These are phyloP conservation scores for Porites evermanni DNA, from an alignment of 92 coral and sea anemone genomes.

Conservation along the genomic window DNA sequence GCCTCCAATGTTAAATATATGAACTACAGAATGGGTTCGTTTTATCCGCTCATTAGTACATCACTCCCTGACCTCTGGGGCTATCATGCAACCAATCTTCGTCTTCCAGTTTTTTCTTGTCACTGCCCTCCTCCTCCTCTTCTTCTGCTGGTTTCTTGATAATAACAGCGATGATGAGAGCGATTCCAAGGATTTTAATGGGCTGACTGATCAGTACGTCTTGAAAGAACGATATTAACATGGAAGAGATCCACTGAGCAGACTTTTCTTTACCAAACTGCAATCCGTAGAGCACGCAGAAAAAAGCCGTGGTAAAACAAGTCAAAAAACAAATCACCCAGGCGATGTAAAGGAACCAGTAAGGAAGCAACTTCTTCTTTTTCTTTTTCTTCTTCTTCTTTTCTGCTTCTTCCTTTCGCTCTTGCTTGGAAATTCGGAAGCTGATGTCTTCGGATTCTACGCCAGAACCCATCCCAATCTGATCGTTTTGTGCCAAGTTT, in stretches of 20 bases:
- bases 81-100: conserved; percentile 81
- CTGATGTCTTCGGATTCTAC: conserved; percentile 82
- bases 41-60: neutral
- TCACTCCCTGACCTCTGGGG: conserved; percentile 29
- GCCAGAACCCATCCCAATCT: conserved; percentile 52
- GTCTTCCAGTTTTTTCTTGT: conserved; percentile 79
- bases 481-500: conserved; percentile 62
- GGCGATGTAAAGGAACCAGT: conserved; percentile 90
- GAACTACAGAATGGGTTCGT: no score
- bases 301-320: conserved; percentile 81
- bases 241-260: conserved; percentile 91
- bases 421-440: conserved; percentile 89
- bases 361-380: conserved; percentile 84
- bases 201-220: conserved; percentile 96
- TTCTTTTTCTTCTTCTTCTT: conserved; percentile 80
- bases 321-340: conserved; percentile 86
- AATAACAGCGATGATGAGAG: conserved; percentile 86
- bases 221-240: conserved; percentile 92
- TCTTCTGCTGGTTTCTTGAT: conserved; percentile 94
- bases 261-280: conserved; percentile 96
- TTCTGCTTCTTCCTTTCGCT: conserved; percentile 82
- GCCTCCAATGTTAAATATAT: no score
- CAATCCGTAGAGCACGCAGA: conserved; percentile 90
- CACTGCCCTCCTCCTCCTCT: conserved; percentile 78
- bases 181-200: conserved; percentile 87